Base-by-base conservation (phyloP, 2,888 invertebrate genomes). In the Microctonus aethiopoides region DNA sequence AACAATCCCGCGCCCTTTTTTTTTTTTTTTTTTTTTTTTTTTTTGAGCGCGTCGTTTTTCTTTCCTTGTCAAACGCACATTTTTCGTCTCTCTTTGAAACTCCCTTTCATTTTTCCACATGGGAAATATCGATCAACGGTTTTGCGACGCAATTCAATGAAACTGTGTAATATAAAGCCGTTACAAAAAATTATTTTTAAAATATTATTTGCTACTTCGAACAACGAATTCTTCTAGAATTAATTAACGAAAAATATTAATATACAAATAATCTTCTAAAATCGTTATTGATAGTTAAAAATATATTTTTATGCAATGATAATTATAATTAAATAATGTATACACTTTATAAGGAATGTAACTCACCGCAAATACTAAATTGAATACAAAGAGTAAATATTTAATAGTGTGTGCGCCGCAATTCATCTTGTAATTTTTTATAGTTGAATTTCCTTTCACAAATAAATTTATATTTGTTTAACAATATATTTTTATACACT, bases 301-400 rank as follows among this genome's bases (percentile, higher is more conserved):
- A 22, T 3, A 36, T 2, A 46, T 2, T 4, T 36, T 13, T 16
- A 34, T 16, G n/a, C 11, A 22, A 52, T 36, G n/a, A 11, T 20
- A 34, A 41, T 24, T 39, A 20, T 10, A 39, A 39, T 22, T 24
- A 61, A 51, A 16, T 20, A n/a, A 46, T 29, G 16, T 16, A 29
- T 57, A n/a, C 7, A 5, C n/a, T 11, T 4, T 20, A 34, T 20
- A 20, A 2, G 39, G 67, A 41, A 69, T 22, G 11, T 39, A 67
- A 93, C 93, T 93, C 87, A 94, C 94, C 89, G 92, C 92, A 82
- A 93, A 93, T 73, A 93, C 79, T 78, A 93, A 84, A 86, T 94
- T 94, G 88, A 94, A 93, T 87, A 93, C 89, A 87, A 94, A 95
- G 81, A 95, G 91, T 80, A 94, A 89, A 87, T 94, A 94, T 89